Conservation (phyloP, 2,113 vertebrate species). For the Cyanoderma ruficeps region DNA sequence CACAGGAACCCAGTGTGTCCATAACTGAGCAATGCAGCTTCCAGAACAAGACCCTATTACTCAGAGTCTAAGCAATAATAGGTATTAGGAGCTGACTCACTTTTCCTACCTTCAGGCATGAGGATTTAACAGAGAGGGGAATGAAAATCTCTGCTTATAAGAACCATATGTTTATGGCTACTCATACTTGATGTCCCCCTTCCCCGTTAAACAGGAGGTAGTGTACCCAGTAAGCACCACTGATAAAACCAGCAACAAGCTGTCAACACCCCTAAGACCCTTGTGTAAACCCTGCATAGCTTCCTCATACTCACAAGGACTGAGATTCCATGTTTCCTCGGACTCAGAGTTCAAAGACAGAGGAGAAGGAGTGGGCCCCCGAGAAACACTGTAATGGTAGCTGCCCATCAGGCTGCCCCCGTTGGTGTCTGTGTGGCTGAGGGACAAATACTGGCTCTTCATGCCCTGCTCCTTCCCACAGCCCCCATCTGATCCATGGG, state of each 20-base stretch:
- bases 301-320: slow-evolving; percentile 61
- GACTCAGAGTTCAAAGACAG: background rate
- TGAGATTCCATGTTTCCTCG: slow-evolving; percentile 53
- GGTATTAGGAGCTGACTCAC: background rate
- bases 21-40: background rate
- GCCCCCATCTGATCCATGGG: background rate
- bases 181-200: background rate
- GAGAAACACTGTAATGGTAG: slow-evolving; percentile 18
- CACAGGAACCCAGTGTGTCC: background rate
- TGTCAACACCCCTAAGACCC: background rate
- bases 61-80: background rate
- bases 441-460: slow-evolving; percentile 23
- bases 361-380: slow-evolving; percentile 3
- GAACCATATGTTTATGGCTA: background rate
- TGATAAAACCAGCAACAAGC: background rate
- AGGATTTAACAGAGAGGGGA: background rate
- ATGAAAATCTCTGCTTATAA: background rate
- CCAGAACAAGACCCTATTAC: background rate
- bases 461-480: background rate
- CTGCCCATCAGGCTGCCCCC: slow-evolving; percentile 55
- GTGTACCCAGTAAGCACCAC: background rate
- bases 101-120: background rate
- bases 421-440: slow-evolving; percentile 27
- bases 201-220: background rate
- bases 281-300: background rate